Percentiles rank a stretch among this genome's conserved stretches.
Evolutionary conservation across 2,113 vertebrate genomes (phyloP).

Genomic region (Procapra przewalskii): DNA sequence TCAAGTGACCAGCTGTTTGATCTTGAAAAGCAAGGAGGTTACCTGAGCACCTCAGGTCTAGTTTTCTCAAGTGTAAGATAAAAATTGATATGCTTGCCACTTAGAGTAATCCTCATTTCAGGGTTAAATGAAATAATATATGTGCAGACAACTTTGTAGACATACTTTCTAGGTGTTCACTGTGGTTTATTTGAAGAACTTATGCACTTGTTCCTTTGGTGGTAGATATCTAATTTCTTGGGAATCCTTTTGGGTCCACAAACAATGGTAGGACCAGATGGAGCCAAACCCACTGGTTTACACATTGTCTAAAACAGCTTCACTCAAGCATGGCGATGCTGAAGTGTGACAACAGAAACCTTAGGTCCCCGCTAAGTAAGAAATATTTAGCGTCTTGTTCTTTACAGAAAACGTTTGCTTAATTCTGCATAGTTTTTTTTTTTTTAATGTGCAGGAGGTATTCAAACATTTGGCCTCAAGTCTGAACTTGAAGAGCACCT

Average conservation of each 20-base stretch:
- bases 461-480: conserved; percentile 27
- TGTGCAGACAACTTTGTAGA: neutral
- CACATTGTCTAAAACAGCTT: neutral
- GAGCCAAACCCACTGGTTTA: neutral
- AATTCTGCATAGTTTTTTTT: neutral
- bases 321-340: neutral
- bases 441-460: neutral
- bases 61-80: neutral
- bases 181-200: neutral
- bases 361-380: neutral
- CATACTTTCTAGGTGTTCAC: neutral
- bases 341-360: neutral
- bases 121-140: neutral
- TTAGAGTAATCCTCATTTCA: neutral
- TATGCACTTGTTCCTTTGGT: neutral
- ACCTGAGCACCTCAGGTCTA: neutral
- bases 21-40: neutral
- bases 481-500: conserved; percentile 37
- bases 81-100: neutral
- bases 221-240: neutral
- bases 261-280: neutral
- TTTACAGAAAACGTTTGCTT: conserved; percentile 30
- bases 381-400: neutral
- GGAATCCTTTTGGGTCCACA: neutral
- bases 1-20: neutral